phyloP scores from a whole-genome alignment of 2,113 vertebrate species.

The Takifugu flavidus region DNA sequence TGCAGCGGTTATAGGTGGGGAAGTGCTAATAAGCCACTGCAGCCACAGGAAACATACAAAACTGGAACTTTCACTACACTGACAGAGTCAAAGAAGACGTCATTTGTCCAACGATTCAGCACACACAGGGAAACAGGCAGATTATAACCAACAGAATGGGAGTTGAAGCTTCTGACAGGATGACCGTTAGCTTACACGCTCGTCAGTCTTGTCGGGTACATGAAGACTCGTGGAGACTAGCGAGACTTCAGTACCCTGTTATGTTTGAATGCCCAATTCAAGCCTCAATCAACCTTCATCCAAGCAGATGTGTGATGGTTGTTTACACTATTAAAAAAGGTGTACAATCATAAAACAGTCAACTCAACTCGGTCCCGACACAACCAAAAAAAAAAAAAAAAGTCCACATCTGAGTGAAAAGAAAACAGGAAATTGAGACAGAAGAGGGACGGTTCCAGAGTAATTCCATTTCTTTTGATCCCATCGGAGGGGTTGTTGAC shows the following conservation, averaged over 20 bases:
- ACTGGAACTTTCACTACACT: slow-evolving; percentile 55
- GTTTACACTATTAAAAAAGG: slow-evolving; percentile 17
- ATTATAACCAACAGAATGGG: slow-evolving; percentile 20
- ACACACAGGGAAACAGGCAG: slow-evolving; percentile 22
- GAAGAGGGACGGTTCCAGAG: neutral
- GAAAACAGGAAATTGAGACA: neutral
- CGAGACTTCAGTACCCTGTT: too few relatives aligned
- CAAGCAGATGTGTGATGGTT: slow-evolving; percentile 36
- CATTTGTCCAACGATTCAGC: slow-evolving; percentile 35
- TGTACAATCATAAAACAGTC: slow-evolving; percentile 51
- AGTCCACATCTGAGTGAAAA: slow-evolving; percentile 26
- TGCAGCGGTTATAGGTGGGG: slow-evolving; percentile 45
- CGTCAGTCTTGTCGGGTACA: too few relatives aligned
- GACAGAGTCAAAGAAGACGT: slow-evolving; percentile 48
- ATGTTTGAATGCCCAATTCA: too few relatives aligned
- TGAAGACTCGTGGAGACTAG: too few relatives aligned
- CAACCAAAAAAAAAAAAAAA: slow-evolving; percentile 9
- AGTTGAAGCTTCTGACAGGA: slow-evolving; percentile 4
- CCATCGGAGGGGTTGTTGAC: neutral
- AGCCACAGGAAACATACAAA: slow-evolving; percentile 58
- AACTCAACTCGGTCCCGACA: neutral
- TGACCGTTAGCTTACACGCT: too few relatives aligned
- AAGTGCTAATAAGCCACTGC: slow-evolving; percentile 50
- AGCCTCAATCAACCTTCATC: neutral
- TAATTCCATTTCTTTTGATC: slow-evolving; percentile 33